Base-by-base conservation (phyloP, 1,140 invertebrate species). In the Diorhabda sublineata region DNA sequence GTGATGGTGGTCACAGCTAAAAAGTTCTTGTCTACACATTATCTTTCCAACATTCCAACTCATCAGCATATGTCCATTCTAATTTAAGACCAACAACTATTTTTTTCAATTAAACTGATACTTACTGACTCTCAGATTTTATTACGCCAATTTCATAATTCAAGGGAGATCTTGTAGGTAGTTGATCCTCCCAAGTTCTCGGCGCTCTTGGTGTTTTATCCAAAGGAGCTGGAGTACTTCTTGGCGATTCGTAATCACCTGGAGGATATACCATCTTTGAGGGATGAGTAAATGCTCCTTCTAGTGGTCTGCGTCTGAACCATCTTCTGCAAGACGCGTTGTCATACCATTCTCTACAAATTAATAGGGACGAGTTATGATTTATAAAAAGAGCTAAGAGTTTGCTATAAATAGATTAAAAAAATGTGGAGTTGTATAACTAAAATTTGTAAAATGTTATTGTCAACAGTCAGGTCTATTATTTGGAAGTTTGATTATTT, bases 231-330 rank as follows among this genome's bases (percentile, higher is more conserved):
- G 87, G 90, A 0, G 90, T 90, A 2, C 84, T 84, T 76, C 91
- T 88, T 3, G 92, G 92, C 2, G 91, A 93, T 73, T 92, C 94
- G 7, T 82, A 83, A 61, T 92, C 87, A 6, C 91, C 92, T 9
- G 93, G 93, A 64, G 94, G 94, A 83, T 97, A 97, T 11, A 97
- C 92, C 94, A 96, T 96, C 78, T 88, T 90, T n/a, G 93, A 95
- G 4, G 94, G 93, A 81, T 96, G 92, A 26, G 90, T 91, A 81
- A 92, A 95, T 58, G 93, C 94, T 60, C 90, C 90, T 75, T 87
- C 88, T 2, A 96, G 82, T 44, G 91, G 90, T 44, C 92, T 87
- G 57, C 92, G 87, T 8, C 95, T 85, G 84, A 90, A 96, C 88
- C 92, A 94, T 7, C 86, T 91, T 73, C 90, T 88, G 79, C 94